These are phyloP conservation scores for Hydrolagus affinis DNA, from an alignment of 2,113 vertebrate genomes.

Conservation along the genomic window DNA sequence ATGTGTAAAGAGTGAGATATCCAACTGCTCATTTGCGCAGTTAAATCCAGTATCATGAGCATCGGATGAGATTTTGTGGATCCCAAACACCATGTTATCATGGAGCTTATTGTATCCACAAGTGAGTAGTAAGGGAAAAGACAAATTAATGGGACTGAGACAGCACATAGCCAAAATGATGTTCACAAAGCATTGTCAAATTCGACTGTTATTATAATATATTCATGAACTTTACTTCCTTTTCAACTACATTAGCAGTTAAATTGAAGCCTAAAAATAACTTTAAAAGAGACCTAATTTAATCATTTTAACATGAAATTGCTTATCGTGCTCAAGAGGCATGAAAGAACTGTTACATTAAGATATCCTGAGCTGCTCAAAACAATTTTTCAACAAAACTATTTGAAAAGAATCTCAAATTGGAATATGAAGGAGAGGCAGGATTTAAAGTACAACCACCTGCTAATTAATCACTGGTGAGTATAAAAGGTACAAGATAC, in stretches of 20 bases:
- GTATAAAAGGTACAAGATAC: neutral
- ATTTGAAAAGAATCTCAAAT: neutral
- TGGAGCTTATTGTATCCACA: no score
- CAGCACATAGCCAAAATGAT: neutral
- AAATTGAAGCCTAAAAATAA: neutral
- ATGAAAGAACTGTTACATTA: neutral
- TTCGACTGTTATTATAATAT: neutral
- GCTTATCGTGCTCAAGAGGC: neutral
- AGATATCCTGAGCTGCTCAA: neutral
- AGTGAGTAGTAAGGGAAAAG: no score
- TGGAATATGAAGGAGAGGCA: neutral
- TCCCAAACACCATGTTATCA: no score
- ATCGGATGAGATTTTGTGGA: no score
- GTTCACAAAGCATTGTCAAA: neutral
- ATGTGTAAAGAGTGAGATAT: no score
- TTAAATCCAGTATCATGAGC: no score
- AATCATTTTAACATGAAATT: neutral
- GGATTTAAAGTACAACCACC: neutral
- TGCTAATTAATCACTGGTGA: neutral
- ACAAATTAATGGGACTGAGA: no score
- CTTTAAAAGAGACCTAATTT: neutral
- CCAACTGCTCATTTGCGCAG: no score
- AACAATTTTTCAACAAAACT: neutral
- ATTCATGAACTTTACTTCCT: neutral
- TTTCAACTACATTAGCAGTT: neutral